Percentiles rank a stretch among this genome's conserved stretches.
These are phyloP conservation scores for Yponomeuta malinellus DNA, from an alignment of 2,888 invertebrate species.

Conservation along the genomic window DNA sequence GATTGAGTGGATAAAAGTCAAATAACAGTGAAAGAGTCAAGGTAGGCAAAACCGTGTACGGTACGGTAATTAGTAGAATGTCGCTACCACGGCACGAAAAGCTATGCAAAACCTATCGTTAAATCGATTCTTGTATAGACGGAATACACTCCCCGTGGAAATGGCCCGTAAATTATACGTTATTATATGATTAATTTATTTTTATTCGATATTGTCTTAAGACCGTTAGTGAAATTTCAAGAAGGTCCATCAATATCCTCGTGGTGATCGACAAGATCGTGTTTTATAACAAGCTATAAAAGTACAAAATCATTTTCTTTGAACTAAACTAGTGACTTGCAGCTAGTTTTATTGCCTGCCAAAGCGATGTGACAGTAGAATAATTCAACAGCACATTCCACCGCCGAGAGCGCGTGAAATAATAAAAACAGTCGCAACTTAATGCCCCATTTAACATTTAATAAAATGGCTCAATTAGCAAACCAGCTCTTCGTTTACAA, in stretches of 20 bases:
- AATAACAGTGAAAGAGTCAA: conserved; percentile 21
- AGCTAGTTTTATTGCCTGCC: background rate
- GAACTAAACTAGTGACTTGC: background rate
- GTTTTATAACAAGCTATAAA: too few species aligned
- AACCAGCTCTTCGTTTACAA: conserved; percentile 31
- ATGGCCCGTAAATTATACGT: background rate
- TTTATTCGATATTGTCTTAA: background rate
- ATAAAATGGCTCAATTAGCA: conserved; percentile 47
- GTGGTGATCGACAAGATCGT: too few species aligned
- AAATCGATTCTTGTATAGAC: conserved; percentile 18
- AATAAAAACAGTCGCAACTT: conserved; percentile 25
- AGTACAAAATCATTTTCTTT: background rate
- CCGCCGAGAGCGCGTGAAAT: background rate
- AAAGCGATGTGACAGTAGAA: background rate
- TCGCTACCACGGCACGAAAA: conserved; percentile 24
- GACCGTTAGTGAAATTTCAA: background rate
- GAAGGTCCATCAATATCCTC: background rate
- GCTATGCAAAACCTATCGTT: conserved; percentile 23
- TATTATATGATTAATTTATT: background rate
- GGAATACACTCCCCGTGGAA: background rate
- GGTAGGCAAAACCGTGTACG: background rate
- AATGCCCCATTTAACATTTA: conserved; percentile 38
- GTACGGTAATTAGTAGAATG: conserved; percentile 26
- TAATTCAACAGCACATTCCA: background rate
- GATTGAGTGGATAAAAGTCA: conserved; percentile 12